Evolutionary conservation across 2,797 vertebrate species (phyloP).

Genomic region (Coregonus sp.): DNA sequence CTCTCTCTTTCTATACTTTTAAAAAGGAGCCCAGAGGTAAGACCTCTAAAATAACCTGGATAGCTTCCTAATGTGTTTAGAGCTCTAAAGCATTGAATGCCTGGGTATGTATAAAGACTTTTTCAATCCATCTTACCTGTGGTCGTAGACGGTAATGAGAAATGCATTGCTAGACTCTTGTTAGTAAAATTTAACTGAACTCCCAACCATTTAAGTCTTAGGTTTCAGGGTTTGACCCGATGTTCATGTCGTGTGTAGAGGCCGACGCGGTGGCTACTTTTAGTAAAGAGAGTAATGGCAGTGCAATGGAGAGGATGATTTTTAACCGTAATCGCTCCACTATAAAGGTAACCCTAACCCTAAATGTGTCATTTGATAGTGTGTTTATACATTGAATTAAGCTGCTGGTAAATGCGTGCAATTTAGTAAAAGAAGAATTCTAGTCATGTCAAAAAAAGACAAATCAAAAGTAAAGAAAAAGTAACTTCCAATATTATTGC

Average conservation of each 20-base stretch:
- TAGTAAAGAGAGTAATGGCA: conserved; percentile 97
- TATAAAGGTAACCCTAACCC: conserved; percentile 95
- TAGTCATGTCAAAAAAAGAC: conserved; percentile 73
- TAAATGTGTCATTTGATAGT: conserved; percentile 96
- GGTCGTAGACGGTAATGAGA: conserved; percentile 79
- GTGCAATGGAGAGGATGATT: conserved; percentile 95
- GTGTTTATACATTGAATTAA: conserved; percentile 88
- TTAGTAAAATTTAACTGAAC: conserved; percentile 86
- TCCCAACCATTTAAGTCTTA: conserved; percentile 93
- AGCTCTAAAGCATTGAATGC: conserved; percentile 83
- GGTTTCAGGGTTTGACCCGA: conserved; percentile 79
- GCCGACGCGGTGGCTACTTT: conserved; percentile 88
- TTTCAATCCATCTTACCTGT: conserved; percentile 85
- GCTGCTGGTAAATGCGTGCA: conserved; percentile 88
- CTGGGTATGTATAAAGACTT: conserved; percentile 85
- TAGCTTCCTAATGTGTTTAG: conserved; percentile 86
- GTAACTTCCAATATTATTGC: conserved; percentile 69
- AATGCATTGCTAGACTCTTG: conserved; percentile 77
- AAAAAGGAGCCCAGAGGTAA: conserved; percentile 89
- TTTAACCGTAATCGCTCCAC: conserved; percentile 95
- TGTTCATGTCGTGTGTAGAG: conserved; percentile 83
- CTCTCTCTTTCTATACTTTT: conserved; percentile 87
- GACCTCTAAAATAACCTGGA: conserved; percentile 86
- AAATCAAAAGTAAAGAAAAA: conserved; percentile 73
- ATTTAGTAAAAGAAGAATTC: conserved; percentile 75